Conservation (phyloP, 2,113 vertebrate genomes). For the Scomber colias region DNA sequence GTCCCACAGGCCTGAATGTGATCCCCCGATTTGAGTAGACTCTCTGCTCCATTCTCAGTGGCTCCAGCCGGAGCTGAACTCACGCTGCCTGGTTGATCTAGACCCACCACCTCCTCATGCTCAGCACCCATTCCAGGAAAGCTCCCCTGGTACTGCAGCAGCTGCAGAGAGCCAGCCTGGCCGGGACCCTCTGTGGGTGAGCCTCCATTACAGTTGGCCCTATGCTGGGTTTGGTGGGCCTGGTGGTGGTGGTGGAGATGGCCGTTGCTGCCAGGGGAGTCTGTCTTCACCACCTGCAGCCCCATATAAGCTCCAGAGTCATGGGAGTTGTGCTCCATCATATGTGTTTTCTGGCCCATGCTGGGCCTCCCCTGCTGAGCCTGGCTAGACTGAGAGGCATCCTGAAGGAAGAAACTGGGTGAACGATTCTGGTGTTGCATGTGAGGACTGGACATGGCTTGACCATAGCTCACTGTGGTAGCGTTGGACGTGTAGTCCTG, state of each 20-base stretch:
- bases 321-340: conserved; percentile 86
- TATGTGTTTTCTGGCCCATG: conserved; percentile 83
- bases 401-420: conserved; percentile 98
- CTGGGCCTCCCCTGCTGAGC: conserved; percentile 77
- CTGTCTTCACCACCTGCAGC: conserved; percentile 91
- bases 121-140: conserved; percentile 91
- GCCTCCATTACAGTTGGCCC: conserved; percentile 91
- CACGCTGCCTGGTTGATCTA: conserved; percentile 78
- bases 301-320: conserved; percentile 84
- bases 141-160: conserved; percentile 96
- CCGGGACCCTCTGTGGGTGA: conserved; percentile 88
- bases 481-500: conserved; percentile 90
- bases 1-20: conserved; percentile 90
- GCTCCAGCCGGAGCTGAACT: conserved; percentile 76
- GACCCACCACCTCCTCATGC: conserved; percentile 84
- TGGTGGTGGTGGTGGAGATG: conserved; percentile 85
- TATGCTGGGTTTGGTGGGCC: conserved; percentile 85
- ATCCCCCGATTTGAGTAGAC: conserved; percentile 92
- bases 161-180: conserved; percentile 91
- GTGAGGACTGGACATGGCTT: conserved; percentile 93
- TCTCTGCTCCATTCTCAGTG: conserved; percentile 86
- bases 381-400: conserved; percentile 88
- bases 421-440: conserved; percentile 94
- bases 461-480: conserved; percentile 86
- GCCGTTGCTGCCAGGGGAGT: conserved; percentile 87